These are phyloP conservation scores for Pipistrellus nathusii DNA, from an alignment of 2,797 vertebrate species.

Conservation along the genomic window DNA sequence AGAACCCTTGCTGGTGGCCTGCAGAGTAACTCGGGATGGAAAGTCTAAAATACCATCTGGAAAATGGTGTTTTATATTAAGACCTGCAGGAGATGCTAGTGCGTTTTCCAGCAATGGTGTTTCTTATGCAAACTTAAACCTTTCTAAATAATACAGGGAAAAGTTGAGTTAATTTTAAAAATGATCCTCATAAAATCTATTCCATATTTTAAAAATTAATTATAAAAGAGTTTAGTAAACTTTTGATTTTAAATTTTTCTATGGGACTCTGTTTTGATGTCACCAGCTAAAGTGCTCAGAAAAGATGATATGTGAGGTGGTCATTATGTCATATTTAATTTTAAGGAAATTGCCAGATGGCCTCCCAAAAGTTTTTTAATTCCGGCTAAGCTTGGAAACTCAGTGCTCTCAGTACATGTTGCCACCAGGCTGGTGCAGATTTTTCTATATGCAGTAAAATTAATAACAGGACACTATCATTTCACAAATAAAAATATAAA, in stretches of 20 bases:
- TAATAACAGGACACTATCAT: background rate
- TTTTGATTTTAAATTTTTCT: background rate
- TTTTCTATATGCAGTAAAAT: background rate
- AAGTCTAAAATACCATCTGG: background rate
- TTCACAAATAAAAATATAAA: background rate
- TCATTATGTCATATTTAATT: conserved; percentile 37
- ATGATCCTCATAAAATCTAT: background rate
- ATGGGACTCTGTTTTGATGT: background rate
- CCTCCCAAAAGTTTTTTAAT: background rate
- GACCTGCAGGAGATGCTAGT: background rate
- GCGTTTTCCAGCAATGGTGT: background rate
- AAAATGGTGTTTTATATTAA: background rate
- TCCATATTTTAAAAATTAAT: background rate
- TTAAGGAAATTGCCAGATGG: conserved; percentile 20
- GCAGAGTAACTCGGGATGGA: background rate
- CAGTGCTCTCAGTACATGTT: background rate
- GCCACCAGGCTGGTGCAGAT: background rate
- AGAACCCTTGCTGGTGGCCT: background rate
- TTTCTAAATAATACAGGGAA: background rate
- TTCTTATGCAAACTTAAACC: background rate
- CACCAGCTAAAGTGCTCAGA: background rate
- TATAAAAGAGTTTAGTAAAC: background rate
- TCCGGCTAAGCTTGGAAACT: background rate
- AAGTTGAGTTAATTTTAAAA: background rate
- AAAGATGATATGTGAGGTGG: background rate